These are phyloP conservation scores for Phenacoccus solenopsis DNA, from an alignment of 1,140 invertebrate species.

Conservation along the genomic window DNA sequence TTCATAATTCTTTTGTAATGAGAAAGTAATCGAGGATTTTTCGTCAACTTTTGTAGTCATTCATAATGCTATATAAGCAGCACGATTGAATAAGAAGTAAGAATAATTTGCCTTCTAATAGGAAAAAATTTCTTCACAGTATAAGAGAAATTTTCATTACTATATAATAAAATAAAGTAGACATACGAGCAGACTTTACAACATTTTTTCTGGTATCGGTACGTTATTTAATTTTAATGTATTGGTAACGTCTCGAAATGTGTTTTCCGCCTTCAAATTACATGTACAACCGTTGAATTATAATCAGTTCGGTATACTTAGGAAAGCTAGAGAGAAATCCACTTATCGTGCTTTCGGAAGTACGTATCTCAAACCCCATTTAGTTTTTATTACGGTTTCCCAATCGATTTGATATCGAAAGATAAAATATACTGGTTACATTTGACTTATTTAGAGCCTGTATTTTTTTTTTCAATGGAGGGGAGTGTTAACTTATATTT, in stretches of 20 bases:
- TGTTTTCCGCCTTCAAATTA: background rate
- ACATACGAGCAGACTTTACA: too few relatives aligned
- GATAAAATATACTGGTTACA: background rate
- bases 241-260: background rate
- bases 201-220: too few relatives aligned
- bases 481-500: too few relatives aligned
- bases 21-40: too few relatives aligned
- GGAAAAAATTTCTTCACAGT: too few relatives aligned
- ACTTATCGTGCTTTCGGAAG: background rate
- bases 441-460: background rate
- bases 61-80: too few relatives aligned
- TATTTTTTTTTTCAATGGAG: slow-evolving; percentile 4
- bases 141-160: too few relatives aligned
- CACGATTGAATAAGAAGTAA: too few relatives aligned
- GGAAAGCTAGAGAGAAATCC: background rate
- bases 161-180: too few relatives aligned
- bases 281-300: background rate
- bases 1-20: too few relatives aligned
- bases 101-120: too few relatives aligned
- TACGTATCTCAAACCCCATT: background rate
- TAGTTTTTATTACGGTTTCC: background rate
- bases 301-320: background rate
- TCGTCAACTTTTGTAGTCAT: too few relatives aligned
- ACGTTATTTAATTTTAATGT: slow-evolving; percentile 4
- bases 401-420: background rate